Conservation (phyloP, 2,113 vertebrate genomes). For the Actenoides hombroni region DNA sequence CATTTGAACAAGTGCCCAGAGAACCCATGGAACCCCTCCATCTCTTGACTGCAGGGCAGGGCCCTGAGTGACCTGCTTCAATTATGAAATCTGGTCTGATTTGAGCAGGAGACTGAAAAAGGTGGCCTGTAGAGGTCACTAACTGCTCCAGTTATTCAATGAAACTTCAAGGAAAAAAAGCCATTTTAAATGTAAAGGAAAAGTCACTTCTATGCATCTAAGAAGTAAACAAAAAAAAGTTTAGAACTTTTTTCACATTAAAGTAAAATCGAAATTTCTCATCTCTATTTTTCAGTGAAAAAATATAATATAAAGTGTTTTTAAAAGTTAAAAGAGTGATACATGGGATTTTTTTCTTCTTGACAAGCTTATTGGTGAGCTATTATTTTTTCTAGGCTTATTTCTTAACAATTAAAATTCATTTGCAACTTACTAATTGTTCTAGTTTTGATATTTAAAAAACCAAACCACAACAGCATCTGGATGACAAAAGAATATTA, state of each 20-base stretch:
- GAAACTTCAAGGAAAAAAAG: not conserved
- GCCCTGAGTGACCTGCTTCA: not conserved
- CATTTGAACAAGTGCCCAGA: not conserved
- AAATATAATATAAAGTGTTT: not conserved
- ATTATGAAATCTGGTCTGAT: not conserved
- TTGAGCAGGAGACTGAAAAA: not conserved
- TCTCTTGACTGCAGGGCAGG: not conserved
- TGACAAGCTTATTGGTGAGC: not conserved
- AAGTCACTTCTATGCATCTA: not conserved
- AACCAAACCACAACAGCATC: not conserved
- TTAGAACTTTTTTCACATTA: not conserved
- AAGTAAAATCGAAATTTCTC: not conserved
- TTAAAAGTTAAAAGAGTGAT: not conserved
- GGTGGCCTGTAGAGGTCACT: not conserved
- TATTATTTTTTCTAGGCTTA: not conserved
- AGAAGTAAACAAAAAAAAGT: not conserved
- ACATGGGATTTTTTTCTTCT: not conserved
- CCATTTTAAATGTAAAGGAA: not conserved
- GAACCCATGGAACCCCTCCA: not conserved
- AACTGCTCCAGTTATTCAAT: not conserved
- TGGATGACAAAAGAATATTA: not conserved
- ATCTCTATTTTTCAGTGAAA: not conserved
- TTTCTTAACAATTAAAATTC: not conserved
- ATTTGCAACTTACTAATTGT: not conserved
- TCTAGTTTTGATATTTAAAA: not conserved